Base-by-base conservation (phyloP, 2,113 vertebrate species). In the Boulengeromyrus knoepffleri region DNA sequence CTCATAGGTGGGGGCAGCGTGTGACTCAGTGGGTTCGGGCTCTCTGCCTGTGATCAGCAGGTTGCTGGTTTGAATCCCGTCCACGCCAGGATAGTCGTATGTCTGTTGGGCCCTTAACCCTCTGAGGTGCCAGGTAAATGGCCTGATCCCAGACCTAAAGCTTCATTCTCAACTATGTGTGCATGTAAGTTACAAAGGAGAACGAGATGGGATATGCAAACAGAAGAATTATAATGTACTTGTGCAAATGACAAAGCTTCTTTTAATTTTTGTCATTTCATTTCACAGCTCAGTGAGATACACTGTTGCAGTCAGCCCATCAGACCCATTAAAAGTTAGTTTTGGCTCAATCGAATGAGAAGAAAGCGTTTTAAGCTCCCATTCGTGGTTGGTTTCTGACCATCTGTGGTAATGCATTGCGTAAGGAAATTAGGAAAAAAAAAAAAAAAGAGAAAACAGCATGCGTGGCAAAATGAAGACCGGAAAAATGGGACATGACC, bases 401-500 rank as follows among this genome's bases (percentile, higher is more conserved):
- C 85, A 87, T 87, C 85, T 87, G 49, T 53, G 47, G 27, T 52
- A 47, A 87, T 87, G 47, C 50, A 87, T 53, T 19, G 83, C 45
- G 21, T 46, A 85, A 85, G 45, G 45, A 85, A 85, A 21, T 88
- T 56, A 15, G 31, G 56, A 0, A 1, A 0, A 10, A 56, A 87
- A 88, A 58, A 36, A 5, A 24, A 3, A 2, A 4, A 42, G 24
- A 36, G 27, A 77, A 74, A 74, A 49, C 58, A 80, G 85, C 58
- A 19, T 42, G 66, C 50, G 17, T 17, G 49, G 6, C 31, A 74
- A 85, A 88, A 62, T 12, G 53, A 74, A 9, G 66, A 53, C 42
- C 21, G 12, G 27, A 39, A 91, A 89, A 91, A 88, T 86, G 46
- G 90, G 70, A 80, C 90, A 90, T 90, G 91, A 88, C 90, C 90